These are phyloP conservation scores for Neoseiulus cucumeris DNA, from an alignment of 1,140 invertebrate species.

Conservation along the genomic window DNA sequence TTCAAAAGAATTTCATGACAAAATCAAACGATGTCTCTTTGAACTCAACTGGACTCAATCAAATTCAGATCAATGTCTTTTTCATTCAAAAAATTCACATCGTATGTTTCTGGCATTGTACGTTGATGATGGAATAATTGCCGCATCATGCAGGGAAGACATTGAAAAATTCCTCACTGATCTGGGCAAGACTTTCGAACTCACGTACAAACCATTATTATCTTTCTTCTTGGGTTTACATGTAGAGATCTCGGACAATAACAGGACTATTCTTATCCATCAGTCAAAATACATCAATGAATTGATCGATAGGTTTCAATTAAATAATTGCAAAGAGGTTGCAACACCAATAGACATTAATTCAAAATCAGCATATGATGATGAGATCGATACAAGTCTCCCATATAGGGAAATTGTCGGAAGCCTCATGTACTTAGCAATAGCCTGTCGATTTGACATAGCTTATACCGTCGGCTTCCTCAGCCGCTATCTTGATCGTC, in stretches of 20 bases:
- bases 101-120: neutral
- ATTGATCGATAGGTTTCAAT: neutral
- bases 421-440: neutral
- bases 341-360: neutral
- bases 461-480: neutral
- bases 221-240: neutral
- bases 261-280: neutral
- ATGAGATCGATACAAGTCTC: neutral
- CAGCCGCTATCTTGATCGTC: no score
- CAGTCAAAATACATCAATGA: neutral
- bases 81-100: neutral
- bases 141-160: neutral
- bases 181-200: neutral
- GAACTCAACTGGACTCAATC: slow-evolving; percentile 16
- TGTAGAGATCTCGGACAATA: neutral
- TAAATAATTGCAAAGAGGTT: neutral
- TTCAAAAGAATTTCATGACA: slow-evolving; percentile 18
- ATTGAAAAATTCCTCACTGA: neutral
- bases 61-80: slow-evolving; percentile 18
- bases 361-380: neutral
- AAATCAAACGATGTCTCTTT: slow-evolving; percentile 14
- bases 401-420: neutral
- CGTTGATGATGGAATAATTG: neutral
- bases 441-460: neutral
- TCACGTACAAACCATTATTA: neutral